phyloP scores from a whole-genome alignment of 2,797 vertebrate genomes.

The Malurus leucopterus region DNA sequence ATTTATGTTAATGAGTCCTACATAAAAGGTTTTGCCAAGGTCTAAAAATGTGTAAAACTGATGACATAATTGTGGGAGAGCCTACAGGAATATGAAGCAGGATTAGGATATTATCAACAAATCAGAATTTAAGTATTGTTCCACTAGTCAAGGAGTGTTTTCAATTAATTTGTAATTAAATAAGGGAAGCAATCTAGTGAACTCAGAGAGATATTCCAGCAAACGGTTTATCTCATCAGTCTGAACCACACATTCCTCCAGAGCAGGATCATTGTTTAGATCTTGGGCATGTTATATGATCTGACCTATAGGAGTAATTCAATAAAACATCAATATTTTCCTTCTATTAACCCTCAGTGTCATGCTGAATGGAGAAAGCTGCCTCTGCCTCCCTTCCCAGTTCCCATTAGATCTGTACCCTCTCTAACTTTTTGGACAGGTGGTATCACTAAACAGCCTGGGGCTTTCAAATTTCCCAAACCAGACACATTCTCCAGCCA shows the following conservation, averaged over 20 bases:
- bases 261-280: conserved; percentile 76
- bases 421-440: conserved; percentile 25
- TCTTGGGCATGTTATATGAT: conserved; percentile 71
- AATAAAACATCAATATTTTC: conserved; percentile 81
- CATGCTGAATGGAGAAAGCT: conserved; percentile 50
- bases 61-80: conserved; percentile 66
- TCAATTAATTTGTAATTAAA: conserved; percentile 84
- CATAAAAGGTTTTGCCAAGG: conserved; percentile 43
- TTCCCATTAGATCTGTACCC: neutral
- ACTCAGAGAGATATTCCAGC: conserved; percentile 69
- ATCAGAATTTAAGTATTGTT: conserved; percentile 67
- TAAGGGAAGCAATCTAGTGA: conserved; percentile 78
- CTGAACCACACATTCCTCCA: conserved; percentile 75
- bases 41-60: conserved; percentile 59
- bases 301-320: conserved; percentile 75
- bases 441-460: conserved; percentile 29
- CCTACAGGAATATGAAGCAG: conserved; percentile 65
- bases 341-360: conserved; percentile 71
- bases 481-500: neutral
- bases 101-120: conserved; percentile 77
- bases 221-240: conserved; percentile 76
- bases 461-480: neutral
- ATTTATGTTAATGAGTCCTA: neutral
- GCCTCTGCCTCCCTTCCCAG: conserved; percentile 38
- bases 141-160: conserved; percentile 71